These are phyloP conservation scores for Chiloscyllium punctatum DNA, from an alignment of 2,797 vertebrate genomes.

Conservation along the genomic window DNA sequence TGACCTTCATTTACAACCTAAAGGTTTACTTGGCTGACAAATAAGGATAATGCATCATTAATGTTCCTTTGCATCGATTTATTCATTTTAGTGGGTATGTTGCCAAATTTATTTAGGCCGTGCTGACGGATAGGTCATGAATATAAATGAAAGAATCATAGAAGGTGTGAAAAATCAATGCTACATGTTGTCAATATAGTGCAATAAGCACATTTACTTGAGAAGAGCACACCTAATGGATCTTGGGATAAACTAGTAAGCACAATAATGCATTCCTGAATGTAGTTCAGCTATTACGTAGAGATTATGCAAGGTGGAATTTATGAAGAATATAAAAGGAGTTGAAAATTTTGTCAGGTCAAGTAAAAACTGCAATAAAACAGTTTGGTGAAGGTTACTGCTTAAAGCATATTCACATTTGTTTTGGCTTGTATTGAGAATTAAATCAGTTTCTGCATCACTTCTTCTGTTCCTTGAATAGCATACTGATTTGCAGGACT, in stretches of 20 bases:
- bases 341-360: neutral
- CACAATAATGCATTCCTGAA: slow-evolving; percentile 3
- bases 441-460: neutral
- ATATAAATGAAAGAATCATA: slow-evolving; percentile 97
- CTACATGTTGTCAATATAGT: slow-evolving; percentile 61
- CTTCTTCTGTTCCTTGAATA: neutral
- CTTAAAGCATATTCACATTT: neutral
- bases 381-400: neutral
- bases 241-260: slow-evolving; percentile 56
- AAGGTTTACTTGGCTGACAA: slow-evolving; percentile 76
- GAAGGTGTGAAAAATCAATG: slow-evolving; percentile 75
- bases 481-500: neutral
- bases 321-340: neutral
- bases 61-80: slow-evolving; percentile 92
- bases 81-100: slow-evolving; percentile 74
- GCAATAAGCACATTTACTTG: slow-evolving; percentile 65
- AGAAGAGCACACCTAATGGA: slow-evolving; percentile 64
- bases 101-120: slow-evolving; percentile 89
- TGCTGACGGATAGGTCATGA: slow-evolving; percentile 86
- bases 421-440: neutral
- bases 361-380: neutral
- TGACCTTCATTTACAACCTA: slow-evolving; percentile 76
- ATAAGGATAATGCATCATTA: slow-evolving; percentile 97
- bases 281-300: neutral
- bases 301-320: neutral